Conservation (phyloP, 2,113 vertebrate species). For the Brevimyrus niger region DNA sequence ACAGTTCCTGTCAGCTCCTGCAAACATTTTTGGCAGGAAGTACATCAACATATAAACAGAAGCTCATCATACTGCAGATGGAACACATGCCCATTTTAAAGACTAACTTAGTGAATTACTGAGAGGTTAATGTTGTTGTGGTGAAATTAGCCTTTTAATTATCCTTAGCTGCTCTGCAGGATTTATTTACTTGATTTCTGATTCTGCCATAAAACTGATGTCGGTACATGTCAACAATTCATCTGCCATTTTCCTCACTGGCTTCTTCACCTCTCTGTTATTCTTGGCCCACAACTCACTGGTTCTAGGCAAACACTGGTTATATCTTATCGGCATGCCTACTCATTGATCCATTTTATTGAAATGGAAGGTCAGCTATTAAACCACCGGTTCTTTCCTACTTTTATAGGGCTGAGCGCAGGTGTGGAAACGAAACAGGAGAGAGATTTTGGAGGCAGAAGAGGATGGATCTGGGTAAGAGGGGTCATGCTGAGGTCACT, state of each 20-base stretch:
- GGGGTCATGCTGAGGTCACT: neutral
- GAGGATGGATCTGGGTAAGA: conserved; percentile 24
- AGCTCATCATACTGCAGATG: neutral
- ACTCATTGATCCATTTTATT: conserved; percentile 27
- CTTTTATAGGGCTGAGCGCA: conserved; percentile 15
- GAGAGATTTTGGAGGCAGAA: conserved; percentile 31
- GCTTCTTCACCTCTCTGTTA: neutral
- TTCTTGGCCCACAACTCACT: neutral
- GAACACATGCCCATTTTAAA: neutral
- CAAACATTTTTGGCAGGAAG: too few relatives aligned
- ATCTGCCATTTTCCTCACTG: neutral
- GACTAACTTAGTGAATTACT: neutral
- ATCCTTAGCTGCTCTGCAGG: neutral
- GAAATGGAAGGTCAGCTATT: conserved; percentile 11
- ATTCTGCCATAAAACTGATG: neutral
- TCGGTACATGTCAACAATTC: neutral
- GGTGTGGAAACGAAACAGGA: conserved; percentile 21
- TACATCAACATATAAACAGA: neutral
- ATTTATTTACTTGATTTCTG: neutral
- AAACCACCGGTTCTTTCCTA: conserved; percentile 16
- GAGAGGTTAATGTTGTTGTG: neutral
- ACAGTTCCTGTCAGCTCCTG: neutral
- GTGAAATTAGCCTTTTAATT: neutral
- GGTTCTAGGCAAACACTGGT: conserved; percentile 3
- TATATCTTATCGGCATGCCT: conserved; percentile 22